Evolutionary conservation across 1,140 invertebrate species (phyloP).

Genomic region (Triops longicaudatus): DNA sequence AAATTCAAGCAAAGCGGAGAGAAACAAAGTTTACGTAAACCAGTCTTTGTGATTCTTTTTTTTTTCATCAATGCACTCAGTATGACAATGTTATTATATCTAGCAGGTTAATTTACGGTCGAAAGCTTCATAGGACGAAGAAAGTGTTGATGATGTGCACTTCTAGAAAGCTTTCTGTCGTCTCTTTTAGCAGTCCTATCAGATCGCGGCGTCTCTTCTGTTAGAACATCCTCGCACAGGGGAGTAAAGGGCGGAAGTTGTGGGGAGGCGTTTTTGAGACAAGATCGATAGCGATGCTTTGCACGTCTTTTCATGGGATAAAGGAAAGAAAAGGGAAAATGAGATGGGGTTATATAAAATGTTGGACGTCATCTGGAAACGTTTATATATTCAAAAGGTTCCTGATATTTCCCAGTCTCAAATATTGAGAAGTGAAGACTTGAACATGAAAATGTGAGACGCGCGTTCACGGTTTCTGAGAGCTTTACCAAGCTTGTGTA

Average conservation of each 20-base stretch:
- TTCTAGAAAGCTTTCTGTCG: neutral
- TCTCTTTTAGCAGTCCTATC: neutral
- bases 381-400: neutral
- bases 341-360: neutral
- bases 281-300: conserved; percentile 15
- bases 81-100: too few relatives aligned
- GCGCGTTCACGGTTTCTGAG: neutral
- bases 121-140: too few relatives aligned
- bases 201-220: too few relatives aligned
- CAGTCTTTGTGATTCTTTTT: too few relatives aligned
- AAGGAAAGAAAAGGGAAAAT: neutral
- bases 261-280: neutral
- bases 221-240: neutral
- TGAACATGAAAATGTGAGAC: neutral
- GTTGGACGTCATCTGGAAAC: neutral
- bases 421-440: neutral
- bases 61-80: too few relatives aligned
- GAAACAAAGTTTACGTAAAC: too few relatives aligned
- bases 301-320: neutral
- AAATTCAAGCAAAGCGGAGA: too few relatives aligned
- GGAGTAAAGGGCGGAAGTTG: neutral
- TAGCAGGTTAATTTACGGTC: too few relatives aligned
- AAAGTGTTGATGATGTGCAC: too few relatives aligned
- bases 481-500: neutral
- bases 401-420: neutral